phyloP scores from a whole-genome alignment of 2,888 invertebrate genomes.

The Eupithecia exiguata region DNA sequence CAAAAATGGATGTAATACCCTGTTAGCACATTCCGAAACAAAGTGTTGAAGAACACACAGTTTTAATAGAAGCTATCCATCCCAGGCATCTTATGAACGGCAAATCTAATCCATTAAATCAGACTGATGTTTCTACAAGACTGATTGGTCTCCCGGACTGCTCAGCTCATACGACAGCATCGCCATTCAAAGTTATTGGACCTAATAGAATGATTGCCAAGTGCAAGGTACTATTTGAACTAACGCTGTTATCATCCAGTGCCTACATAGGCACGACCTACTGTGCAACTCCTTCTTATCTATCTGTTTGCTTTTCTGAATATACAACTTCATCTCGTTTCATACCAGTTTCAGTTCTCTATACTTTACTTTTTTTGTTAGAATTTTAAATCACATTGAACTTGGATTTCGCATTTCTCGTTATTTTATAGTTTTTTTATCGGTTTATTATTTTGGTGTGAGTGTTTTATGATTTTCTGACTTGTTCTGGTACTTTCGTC shows the following conservation, averaged over 20 bases:
- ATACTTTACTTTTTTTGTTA: neutral
- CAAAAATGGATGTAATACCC: too few species aligned
- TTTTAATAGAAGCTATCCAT: neutral
- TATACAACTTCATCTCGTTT: slow-evolving; percentile 1
- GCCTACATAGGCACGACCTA: neutral
- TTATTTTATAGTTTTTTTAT: neutral
- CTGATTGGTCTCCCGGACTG: slow-evolving; percentile 6
- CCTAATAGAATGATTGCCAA: slow-evolving; percentile 45
- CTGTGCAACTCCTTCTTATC: slow-evolving; percentile 1
- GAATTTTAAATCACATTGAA: neutral
- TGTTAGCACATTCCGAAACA: neutral
- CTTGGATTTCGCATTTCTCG: neutral
- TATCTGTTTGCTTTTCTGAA: slow-evolving; percentile 10
- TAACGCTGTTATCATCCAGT: slow-evolving; percentile 17
- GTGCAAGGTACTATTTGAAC: slow-evolving; percentile 32
- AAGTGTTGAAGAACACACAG: neutral
- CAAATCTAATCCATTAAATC: neutral
- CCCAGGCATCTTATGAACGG: neutral
- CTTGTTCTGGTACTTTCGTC: neutral
- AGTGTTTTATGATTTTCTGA: neutral
- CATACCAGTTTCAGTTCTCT: neutral
- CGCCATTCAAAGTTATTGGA: slow-evolving; percentile 16
- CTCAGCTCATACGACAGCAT: neutral
- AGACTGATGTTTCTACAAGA: slow-evolving; percentile 2
- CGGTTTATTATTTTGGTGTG: neutral